Conservation (phyloP, 2,113 vertebrate genomes). For the Pseudopipra pipra region DNA sequence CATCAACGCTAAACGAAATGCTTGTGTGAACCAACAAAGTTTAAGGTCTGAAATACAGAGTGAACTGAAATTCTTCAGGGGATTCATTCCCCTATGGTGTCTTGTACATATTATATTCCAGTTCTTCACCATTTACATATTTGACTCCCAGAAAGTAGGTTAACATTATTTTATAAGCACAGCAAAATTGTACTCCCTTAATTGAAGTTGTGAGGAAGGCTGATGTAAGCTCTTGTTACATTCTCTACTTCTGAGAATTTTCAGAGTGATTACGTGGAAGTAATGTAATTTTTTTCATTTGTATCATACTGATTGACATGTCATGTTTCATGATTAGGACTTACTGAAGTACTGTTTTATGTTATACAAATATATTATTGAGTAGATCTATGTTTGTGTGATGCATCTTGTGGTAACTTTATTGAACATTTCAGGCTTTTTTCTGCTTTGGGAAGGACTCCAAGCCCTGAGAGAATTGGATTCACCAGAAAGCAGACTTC, state of each 20-base stretch:
- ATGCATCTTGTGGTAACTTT: background rate
- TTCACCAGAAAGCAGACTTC: background rate
- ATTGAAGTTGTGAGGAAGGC: background rate
- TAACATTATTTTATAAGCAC: background rate
- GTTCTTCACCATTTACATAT: background rate
- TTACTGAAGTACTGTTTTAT: background rate
- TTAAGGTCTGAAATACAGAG: background rate
- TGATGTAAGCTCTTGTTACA: background rate
- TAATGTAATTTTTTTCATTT: background rate
- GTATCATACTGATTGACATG: background rate
- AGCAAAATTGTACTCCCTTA: background rate
- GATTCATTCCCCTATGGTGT: background rate
- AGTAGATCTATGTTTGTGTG: background rate
- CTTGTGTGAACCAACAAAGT: accelerated
- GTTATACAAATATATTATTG: background rate
- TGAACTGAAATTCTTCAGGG: background rate
- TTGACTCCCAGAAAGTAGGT: background rate
- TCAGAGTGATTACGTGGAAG: background rate
- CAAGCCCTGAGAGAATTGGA: background rate
- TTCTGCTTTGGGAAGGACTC: background rate
- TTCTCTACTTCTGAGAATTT: background rate
- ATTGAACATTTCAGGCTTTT: background rate
- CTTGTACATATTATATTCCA: background rate
- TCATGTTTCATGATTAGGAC: background rate
- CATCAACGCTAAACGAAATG: accelerated